Base-by-base conservation (phyloP, 1,140 invertebrate genomes). In the Bombus confusus region DNA sequence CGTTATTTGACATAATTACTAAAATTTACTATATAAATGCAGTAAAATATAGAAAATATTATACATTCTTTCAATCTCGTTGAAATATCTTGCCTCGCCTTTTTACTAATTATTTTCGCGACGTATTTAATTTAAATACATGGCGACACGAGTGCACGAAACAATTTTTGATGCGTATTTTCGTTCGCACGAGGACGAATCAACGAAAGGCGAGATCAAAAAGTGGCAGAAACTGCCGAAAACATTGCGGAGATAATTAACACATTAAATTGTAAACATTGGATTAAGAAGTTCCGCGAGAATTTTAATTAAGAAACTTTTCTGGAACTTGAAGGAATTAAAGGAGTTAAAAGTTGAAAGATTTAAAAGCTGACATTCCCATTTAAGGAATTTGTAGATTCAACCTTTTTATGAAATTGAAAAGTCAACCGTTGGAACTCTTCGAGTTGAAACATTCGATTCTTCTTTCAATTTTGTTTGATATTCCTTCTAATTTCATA, bases 281-380 rank as follows among this genome's bases (percentile, higher is more conserved):
- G 37, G 37, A 39, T 39, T 37, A 39, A 28, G 12, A 39, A 71
- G 37, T 71, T 39, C 12, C 4, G 18, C 15, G 25, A 28, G 68
- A 71, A 71, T 71, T 71, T 71, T 71, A 39, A 71, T 71, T 71
- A 71, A 71, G 25, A 39, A 39, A 39, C 68, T 69, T 69, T 28
- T 25, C 34, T 8, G 22, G 4, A 0, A 69, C 18, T 69, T 0
- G 34, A 39, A 71, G 68, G 37, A 71, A 28, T 71, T 71, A 28
- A 71, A 39, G 0, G 34, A 71, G 37, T 71, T 71, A 71, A 39
- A 39, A 71, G 37, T 71, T 28, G 37, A 28, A 71, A 71, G 68
- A 39, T 39, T 71, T 39, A 39, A 71, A 69, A 37, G 25, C 4
- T 13, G 12, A 25, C 25, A 28, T 39, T 6, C 25, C 1, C 1